Percentiles rank a stretch among this genome's conserved stretches.
Evolutionary conservation across 1,140 invertebrate species (phyloP).

Genomic region (Gryon sp.): DNA sequence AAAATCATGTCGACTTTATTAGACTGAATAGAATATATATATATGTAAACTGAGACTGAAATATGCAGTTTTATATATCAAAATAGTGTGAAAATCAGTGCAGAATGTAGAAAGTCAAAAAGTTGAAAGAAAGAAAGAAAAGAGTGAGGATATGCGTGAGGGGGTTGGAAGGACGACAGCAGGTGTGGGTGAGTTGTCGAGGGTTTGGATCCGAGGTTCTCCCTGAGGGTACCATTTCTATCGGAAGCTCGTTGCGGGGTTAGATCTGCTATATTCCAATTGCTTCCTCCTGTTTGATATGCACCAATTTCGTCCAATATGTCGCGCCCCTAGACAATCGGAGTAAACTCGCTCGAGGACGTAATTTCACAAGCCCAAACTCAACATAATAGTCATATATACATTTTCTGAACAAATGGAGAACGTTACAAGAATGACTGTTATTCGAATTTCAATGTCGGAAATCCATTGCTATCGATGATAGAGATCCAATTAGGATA

Average conservation of each 20-base stretch:
- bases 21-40: no score
- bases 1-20: no score
- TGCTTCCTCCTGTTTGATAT: constrained; percentile 71
- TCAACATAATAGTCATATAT: constrained; percentile 29
- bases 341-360: constrained; percentile 39
- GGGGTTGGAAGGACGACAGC: constrained; percentile 33
- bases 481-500: constrained; percentile 35
- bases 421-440: constrained; percentile 10
- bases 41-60: no score
- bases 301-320: constrained; percentile 73
- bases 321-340: constrained; percentile 67
- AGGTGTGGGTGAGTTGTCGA: constrained; percentile 40
- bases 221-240: constrained; percentile 66
- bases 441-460: constrained; percentile 11
- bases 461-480: constrained; percentile 11
- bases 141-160: neutral
- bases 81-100: constrained; percentile 19
- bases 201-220: constrained; percentile 61
- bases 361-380: constrained; percentile 52
- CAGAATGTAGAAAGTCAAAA: constrained; percentile 13
- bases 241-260: constrained; percentile 58
- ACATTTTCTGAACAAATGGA: constrained; percentile 44
- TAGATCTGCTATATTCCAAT: constrained; percentile 70
- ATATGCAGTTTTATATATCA: no score
- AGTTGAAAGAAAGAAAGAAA: constrained; percentile 23